Percentiles rank a stretch among this genome's conserved stretches.
These are phyloP conservation scores for Leiothrix lutea DNA, from an alignment of 2,113 vertebrate genomes.

Conservation along the genomic window DNA sequence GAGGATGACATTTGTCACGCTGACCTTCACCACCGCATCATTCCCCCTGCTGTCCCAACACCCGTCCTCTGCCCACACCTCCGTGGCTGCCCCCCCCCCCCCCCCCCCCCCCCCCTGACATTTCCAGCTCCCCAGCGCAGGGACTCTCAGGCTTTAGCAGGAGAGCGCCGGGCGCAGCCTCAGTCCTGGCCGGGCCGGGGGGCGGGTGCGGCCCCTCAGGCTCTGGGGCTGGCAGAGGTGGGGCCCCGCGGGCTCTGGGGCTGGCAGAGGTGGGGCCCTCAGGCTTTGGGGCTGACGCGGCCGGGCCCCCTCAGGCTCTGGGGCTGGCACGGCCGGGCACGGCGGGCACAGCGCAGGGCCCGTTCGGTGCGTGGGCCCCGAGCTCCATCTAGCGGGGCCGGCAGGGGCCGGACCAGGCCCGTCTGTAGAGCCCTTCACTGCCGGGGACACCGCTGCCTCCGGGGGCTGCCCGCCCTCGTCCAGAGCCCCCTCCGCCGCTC, in stretches of 20 bases:
- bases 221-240: background rate
- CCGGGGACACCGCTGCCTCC: background rate
- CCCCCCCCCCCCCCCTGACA: too few species aligned
- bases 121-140: background rate
- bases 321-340: background rate
- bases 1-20: background rate
- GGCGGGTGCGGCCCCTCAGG: background rate
- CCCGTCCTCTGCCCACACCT: background rate
- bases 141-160: too few species aligned
- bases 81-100: background rate
- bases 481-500: too few species aligned
- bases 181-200: background rate
- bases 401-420: background rate
- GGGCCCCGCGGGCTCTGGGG: background rate
- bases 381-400: background rate
- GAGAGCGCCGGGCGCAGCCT: background rate
- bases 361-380: background rate
- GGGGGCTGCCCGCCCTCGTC: fast-evolving
- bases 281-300: background rate
- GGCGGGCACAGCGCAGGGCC: background rate
- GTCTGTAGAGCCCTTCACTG: background rate
- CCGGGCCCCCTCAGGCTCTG: background rate
- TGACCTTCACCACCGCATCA: background rate
- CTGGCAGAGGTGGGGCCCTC: background rate
- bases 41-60: background rate